Conservation (phyloP, 2,797 vertebrate genomes). For the Potorous gilbertii region DNA sequence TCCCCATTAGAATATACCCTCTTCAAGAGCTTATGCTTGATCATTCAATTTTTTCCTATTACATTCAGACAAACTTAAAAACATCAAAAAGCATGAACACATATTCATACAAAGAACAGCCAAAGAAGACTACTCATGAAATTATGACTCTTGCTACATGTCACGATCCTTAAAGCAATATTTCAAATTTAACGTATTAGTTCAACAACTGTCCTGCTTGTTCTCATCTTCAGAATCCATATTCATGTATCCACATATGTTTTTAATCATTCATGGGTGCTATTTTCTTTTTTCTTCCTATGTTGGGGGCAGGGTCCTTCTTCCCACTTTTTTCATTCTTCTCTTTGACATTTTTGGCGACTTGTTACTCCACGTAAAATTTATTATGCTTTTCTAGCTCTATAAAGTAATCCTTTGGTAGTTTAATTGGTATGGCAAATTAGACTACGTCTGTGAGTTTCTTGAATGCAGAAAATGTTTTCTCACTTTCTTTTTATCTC, state of each 20-base stretch:
- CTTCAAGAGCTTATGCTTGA: background rate
- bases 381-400: background rate
- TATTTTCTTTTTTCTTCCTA: background rate
- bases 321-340: background rate
- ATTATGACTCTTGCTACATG: background rate
- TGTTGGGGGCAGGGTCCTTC: background rate
- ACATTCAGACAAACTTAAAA: background rate
- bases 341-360: background rate
- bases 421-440: background rate
- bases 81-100: background rate
- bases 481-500: background rate
- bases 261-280: background rate
- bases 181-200: background rate
- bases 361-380: background rate
- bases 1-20: background rate
- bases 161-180: background rate
- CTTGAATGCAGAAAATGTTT: background rate
- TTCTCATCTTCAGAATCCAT: background rate
- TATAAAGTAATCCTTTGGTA: background rate
- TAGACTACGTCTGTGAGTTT: background rate
- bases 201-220: background rate
- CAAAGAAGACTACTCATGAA: background rate
- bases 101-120: background rate
- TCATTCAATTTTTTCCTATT: background rate
- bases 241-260: background rate